These are phyloP conservation scores for Spodoptera littoralis DNA, from an alignment of 2,888 invertebrate genomes.

Conservation along the genomic window DNA sequence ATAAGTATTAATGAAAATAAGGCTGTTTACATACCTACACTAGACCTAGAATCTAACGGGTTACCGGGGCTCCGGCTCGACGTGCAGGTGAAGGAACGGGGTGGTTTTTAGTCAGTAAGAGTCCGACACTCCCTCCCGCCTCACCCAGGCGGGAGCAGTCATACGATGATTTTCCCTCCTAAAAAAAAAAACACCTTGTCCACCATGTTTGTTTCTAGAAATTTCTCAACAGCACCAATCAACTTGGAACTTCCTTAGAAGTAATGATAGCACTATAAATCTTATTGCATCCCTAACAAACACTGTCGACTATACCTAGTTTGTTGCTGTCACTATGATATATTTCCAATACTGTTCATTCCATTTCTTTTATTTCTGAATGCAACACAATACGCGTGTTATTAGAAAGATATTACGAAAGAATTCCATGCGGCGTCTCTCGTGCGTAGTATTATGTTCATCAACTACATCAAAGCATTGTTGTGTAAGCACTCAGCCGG, in stretches of 20 bases:
- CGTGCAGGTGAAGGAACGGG: too few species aligned
- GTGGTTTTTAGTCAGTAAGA: too few species aligned
- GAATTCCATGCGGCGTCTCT: conserved; percentile 22
- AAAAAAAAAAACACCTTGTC: too few species aligned
- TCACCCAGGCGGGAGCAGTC: too few species aligned
- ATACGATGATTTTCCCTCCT: too few species aligned
- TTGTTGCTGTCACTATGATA: conserved; percentile 40
- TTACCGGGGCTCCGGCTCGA: too few species aligned
- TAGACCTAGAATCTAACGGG: too few species aligned
- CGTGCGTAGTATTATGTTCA: conserved; percentile 39
- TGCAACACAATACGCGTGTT: conserved; percentile 26
- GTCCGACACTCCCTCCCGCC: too few species aligned
- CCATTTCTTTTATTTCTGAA: conserved; percentile 29
- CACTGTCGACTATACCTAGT: background rate
- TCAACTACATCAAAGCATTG: conserved; percentile 42
- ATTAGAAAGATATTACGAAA: conserved; percentile 37
- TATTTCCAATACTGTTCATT: conserved; percentile 36
- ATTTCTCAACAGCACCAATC: conserved; percentile 24
- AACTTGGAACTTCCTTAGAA: conserved; percentile 28
- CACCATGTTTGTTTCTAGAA: conserved; percentile 30
- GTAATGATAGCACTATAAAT: conserved; percentile 36
- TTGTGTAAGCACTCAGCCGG: conserved; percentile 36
- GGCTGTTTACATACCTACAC: too few species aligned
- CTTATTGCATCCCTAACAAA: conserved; percentile 23
- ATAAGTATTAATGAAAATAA: too few species aligned